Evolutionary conservation across 2,888 invertebrate species (phyloP).

Genomic region (Sphaeridia pumilis): DNA sequence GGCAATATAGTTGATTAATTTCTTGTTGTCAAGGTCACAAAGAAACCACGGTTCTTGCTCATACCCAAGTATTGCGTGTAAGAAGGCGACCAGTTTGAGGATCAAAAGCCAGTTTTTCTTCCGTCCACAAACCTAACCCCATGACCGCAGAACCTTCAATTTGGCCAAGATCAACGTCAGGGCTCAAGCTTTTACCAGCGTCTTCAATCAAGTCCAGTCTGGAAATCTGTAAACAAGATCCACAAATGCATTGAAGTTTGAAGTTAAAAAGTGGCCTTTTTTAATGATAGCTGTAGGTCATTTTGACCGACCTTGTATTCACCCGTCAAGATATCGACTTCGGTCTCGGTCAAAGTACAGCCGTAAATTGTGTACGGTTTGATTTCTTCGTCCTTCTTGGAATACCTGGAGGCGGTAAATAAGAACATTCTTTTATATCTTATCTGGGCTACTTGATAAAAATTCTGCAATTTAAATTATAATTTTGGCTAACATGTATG

Average conservation of each 20-base stretch:
- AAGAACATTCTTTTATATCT: too few species aligned
- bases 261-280: not conserved
- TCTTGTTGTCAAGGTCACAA: too few species aligned
- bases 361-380: conserved; percentile 8
- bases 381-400: not conserved
- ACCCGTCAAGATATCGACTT: conserved; percentile 12
- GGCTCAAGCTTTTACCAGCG: conserved; percentile 36
- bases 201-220: conserved; percentile 33
- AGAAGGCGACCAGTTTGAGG: conserved; percentile 39
- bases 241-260: not conserved
- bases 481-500: too few species aligned
- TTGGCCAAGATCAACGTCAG: conserved; percentile 41
- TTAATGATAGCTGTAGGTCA: not conserved
- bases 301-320: conserved; percentile 7
- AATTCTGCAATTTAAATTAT: too few species aligned
- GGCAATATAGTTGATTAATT: too few species aligned
- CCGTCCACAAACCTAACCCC: conserved; percentile 41
- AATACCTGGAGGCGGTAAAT: too few species aligned
- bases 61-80: conserved; percentile 40
- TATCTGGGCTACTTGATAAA: too few species aligned
- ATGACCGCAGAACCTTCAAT: conserved; percentile 42
- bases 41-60: too few species aligned
- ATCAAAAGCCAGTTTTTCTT: conserved; percentile 40
- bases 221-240: conserved; percentile 23
- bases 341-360: conserved; percentile 2